A percentile compares a stretch with the other conserved stretches of the same genome.
Conservation (phyloP, 2,113 vertebrate genomes). For the Okapia johnstoni region DNA sequence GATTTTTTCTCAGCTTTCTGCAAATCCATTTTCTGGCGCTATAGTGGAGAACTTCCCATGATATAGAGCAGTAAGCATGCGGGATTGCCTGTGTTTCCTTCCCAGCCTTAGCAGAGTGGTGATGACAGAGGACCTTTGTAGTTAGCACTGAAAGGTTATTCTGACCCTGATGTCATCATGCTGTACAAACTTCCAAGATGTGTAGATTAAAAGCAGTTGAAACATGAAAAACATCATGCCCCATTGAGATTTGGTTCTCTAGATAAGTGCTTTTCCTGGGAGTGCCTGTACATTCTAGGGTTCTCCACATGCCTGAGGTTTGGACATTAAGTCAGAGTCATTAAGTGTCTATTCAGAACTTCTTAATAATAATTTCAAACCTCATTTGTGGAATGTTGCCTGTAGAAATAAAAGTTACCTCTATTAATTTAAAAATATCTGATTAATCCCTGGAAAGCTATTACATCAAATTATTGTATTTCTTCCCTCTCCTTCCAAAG, state of each 20-base stretch:
- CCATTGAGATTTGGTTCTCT: not conserved
- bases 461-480: not conserved
- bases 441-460: not conserved
- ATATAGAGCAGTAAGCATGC: not conserved
- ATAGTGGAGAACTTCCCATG: not conserved
- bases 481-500: not conserved
- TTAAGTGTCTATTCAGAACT: not conserved
- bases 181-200: not conserved
- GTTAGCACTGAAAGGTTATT: not conserved
- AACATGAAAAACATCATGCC: not conserved
- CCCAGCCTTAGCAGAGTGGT: not conserved
- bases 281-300: not conserved
- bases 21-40: not conserved
- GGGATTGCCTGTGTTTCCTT: not conserved
- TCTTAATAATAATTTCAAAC: conserved; percentile 39
- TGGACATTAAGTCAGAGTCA: not conserved
- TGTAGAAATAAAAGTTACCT: not conserved
- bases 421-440: conserved; percentile 28
- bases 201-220: not conserved
- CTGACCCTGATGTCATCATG: not conserved
- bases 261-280: not conserved
- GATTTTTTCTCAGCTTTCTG: not conserved
- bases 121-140: not conserved
- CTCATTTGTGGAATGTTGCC: conserved; percentile 27
- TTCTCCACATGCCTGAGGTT: not conserved